These are phyloP conservation scores for Ceratoteleas bidentatus DNA, from an alignment of 1,140 invertebrate genomes.

Conservation along the genomic window DNA sequence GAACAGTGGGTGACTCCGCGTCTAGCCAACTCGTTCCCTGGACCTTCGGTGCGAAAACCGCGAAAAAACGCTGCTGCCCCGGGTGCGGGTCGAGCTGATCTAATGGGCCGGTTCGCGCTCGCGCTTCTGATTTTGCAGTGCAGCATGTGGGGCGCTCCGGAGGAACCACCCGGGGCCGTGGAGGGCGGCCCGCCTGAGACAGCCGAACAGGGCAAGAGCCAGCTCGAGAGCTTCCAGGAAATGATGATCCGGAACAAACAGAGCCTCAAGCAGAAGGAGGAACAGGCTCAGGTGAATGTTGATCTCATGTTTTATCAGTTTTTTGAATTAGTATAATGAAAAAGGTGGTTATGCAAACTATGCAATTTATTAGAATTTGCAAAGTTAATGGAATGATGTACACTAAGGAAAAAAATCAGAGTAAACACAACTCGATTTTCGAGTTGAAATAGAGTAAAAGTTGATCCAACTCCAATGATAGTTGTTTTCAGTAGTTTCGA, in stretches of 20 bases:
- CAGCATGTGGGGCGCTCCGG: conserved; percentile 74
- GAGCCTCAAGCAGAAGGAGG: conserved; percentile 77
- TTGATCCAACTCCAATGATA: too few relatives aligned
- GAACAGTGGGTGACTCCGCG: conserved; percentile 75
- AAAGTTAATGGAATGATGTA: too few relatives aligned
- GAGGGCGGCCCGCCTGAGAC: conserved; percentile 69
- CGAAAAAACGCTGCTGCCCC: conserved; percentile 57
- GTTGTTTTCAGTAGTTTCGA: too few relatives aligned
- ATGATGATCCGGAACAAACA: conserved; percentile 77
- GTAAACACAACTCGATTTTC: too few relatives aligned
- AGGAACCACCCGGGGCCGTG: conserved; percentile 73
- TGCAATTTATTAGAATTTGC: too few relatives aligned
- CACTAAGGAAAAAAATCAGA: too few relatives aligned
- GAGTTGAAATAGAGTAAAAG: too few relatives aligned
- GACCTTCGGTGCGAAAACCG: too few relatives aligned
- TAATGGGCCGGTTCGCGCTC: conserved; percentile 75
- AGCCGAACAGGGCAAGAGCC: conserved; percentile 72
- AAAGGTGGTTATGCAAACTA: too few relatives aligned
- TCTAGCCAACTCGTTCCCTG: conserved; percentile 63
- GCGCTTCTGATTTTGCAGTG: conserved; percentile 76
- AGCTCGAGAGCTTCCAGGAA: conserved; percentile 75
- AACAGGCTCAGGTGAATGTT: conserved; percentile 75
- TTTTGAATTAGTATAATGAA: too few relatives aligned
- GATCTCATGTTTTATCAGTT: too few relatives aligned
- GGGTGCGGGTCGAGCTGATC: conserved; percentile 35